Evolutionary conservation across 2,888 invertebrate species (phyloP), one percentile per base, ranked within the genome.

Genomic region (Fabriciana adippe): DNA sequence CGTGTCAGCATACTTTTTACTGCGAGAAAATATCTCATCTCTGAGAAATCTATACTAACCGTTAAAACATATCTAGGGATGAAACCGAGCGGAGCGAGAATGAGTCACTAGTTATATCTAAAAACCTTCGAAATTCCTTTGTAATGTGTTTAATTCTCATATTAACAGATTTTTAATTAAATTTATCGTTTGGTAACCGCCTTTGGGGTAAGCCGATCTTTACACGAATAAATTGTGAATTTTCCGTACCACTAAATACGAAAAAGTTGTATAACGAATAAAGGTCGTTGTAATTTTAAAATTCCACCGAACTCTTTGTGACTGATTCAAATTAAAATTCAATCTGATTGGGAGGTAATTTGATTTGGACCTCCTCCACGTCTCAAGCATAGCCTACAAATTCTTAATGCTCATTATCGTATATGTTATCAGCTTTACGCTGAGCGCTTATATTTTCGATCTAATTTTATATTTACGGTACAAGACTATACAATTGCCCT

Each of bases 151-250:
- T 55, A 60, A 61, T 61, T 61, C 41, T n/a, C 55, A 66, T 53
- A 61, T 53, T 61, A 61, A 51, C 54, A 54, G 51, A 50, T 69
- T 66, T 78, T 76, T 76, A 76, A 80, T 79, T 73, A 77, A 79
- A 78, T 68, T 61, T 67, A 57, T 65, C 57, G 64, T 69, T 69
- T 66, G 57, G 60, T 65, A 71, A 65, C 74, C 74, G 69, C 70
- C 67, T 72, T 76, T 73, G 75, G 75, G 76, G 64, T 64, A 66
- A 69, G 56, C 61, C 77, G 79, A 77, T 78, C 78, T 82, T 82
- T 81, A 79, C 82, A 79, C 78, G 61, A 80, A 81, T 81, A 78
- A 77, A 81, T 81, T 80, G 80, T 72, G 77, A 78, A 83, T 84
- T 84, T 84, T 82, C 83, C 80, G 69, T 78, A 74, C 81, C 78